Evolutionary conservation across 2,888 invertebrate species (phyloP).

Genomic region (Ophion ellenae): DNA sequence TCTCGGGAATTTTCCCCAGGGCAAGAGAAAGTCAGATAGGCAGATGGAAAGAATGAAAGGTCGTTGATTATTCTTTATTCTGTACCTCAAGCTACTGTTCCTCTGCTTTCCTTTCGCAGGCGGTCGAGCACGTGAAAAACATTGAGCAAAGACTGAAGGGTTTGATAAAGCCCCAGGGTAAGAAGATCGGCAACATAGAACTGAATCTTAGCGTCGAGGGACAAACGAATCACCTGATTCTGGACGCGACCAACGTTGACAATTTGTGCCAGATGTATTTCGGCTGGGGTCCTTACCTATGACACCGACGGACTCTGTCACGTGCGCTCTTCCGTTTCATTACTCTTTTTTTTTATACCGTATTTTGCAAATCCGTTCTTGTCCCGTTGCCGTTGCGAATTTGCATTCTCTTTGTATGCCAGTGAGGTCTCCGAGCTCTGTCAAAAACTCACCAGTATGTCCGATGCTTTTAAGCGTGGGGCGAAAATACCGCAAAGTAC

Average conservation of each 20-base stretch:
- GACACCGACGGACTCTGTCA: conserved; percentile 71
- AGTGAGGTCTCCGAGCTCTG: neutral
- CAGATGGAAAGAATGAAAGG: neutral
- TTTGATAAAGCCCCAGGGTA: conserved; percentile 84
- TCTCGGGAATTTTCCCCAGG: neutral
- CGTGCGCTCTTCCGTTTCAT: neutral
- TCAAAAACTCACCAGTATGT: neutral
- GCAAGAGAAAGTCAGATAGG: neutral
- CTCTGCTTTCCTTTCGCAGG: conserved; percentile 84
- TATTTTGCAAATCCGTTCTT: neutral
- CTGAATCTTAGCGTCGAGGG: conserved; percentile 95
- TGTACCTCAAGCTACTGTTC: neutral
- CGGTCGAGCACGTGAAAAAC: conserved; percentile 91
- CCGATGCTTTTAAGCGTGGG: neutral
- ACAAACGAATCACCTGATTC: conserved; percentile 95
- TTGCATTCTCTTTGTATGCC: neutral
- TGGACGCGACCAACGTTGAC: conserved; percentile 94
- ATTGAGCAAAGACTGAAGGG: conserved; percentile 94
- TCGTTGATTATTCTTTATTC: neutral
- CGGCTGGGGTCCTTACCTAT: conserved; percentile 97
- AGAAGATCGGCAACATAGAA: conserved; percentile 86
- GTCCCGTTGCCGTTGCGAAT: neutral
- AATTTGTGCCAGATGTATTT: conserved; percentile 98
- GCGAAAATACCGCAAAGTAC: neutral
- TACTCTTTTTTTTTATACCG: conserved; percentile 10